Evolutionary conservation across 1,140 invertebrate species (phyloP).

Genomic region (Zelostemma sp.): DNA sequence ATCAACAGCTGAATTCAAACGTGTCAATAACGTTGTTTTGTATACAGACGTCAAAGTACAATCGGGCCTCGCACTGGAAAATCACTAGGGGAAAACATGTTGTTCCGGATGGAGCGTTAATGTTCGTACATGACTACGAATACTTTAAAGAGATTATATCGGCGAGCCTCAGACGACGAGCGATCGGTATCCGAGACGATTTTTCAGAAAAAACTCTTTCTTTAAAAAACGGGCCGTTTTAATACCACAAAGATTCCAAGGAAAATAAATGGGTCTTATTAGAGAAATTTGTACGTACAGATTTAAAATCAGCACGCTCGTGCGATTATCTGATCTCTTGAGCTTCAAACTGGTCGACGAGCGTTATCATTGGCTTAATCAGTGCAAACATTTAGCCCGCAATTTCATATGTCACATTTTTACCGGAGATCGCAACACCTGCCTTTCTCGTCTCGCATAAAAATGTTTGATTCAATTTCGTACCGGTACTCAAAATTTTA

Average conservation of each 20-base stretch:
- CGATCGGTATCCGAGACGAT: too few species aligned
- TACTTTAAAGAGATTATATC: constrained; percentile 50
- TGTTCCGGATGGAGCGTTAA: constrained; percentile 25
- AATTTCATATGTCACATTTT: constrained; percentile 25
- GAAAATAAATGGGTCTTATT: constrained; percentile 10
- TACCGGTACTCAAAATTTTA: too few species aligned
- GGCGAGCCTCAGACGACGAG: background rate
- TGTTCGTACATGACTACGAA: constrained; percentile 53
- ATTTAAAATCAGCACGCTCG: constrained; percentile 14
- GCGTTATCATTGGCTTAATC: constrained; percentile 26
- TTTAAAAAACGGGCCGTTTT: too few species aligned
- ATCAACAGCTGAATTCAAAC: constrained; percentile 45
- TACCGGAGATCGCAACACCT: constrained; percentile 42
- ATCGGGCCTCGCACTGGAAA: constrained; percentile 43
- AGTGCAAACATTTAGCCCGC: constrained; percentile 11
- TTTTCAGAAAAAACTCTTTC: too few species aligned
- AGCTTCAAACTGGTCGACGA: constrained; percentile 25
- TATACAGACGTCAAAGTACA: constrained; percentile 59
- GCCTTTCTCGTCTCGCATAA: constrained; percentile 34
- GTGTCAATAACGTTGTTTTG: constrained; percentile 65
- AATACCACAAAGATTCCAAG: background rate
- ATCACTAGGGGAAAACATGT: constrained; percentile 53
- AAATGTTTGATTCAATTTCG: too few species aligned
- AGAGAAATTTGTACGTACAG: constrained; percentile 19
- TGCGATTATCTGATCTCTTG: constrained; percentile 17